Percentiles rank a stretch among this genome's conserved stretches.
These are phyloP conservation scores for Gadus chalcogrammus DNA, from an alignment of 2,113 vertebrate genomes.

Conservation along the genomic window DNA sequence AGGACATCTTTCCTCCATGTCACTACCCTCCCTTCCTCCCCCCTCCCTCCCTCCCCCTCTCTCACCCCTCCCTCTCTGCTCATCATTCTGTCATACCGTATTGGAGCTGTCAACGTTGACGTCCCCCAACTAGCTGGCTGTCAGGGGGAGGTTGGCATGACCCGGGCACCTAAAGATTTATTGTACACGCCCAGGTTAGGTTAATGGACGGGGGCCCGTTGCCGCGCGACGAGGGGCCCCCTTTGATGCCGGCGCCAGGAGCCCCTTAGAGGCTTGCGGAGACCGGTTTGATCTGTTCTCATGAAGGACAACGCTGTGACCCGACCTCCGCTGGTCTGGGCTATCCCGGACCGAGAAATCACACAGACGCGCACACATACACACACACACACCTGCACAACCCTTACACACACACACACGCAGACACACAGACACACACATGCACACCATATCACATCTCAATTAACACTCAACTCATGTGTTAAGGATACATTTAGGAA, in stretches of 20 bases:
- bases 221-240: conserved; percentile 24
- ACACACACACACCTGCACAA: background rate
- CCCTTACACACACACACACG: background rate
- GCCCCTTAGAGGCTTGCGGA: conserved; percentile 29
- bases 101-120: conserved; percentile 56
- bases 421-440: conserved; percentile 2
- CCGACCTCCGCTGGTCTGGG: conserved; percentile 8
- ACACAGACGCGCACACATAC: background rate
- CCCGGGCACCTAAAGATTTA: conserved; percentile 39
- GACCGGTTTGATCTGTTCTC: conserved; percentile 22
- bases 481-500: too few relatives aligned
- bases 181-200: conserved; percentile 37
- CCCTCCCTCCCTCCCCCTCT: too few relatives aligned
- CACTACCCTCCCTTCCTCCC: too few relatives aligned
- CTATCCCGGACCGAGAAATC: conserved; percentile 1
- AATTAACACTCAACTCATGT: too few relatives aligned
- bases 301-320: conserved; percentile 30
- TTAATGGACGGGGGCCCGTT: conserved; percentile 34
- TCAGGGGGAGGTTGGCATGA: conserved; percentile 45
- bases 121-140: conserved; percentile 44
- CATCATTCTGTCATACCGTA: conserved; percentile 51
- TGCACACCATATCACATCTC: too few relatives aligned
- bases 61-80: conserved; percentile 21
- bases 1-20: too few relatives aligned
- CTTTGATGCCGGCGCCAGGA: conserved; percentile 42